Base-by-base conservation (phyloP, 2,113 vertebrate species). In the Gulo gulo region DNA sequence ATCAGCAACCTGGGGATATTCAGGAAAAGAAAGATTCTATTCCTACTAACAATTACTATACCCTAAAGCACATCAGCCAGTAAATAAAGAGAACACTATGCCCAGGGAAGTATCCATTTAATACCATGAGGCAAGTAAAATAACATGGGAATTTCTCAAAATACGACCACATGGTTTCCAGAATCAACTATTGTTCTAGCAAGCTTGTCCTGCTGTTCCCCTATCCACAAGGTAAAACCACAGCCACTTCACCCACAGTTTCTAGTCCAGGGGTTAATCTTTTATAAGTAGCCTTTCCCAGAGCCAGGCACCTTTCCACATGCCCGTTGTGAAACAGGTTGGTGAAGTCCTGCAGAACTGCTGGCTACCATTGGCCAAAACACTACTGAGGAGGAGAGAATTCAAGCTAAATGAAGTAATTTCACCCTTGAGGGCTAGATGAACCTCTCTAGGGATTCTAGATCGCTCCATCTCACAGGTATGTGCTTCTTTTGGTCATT, bases 401-500 rank as follows among this genome's bases (percentile, higher is more conserved):
- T 74, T 47, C 1, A 73, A 94, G 59, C 67, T 67, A 88, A 80
- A 69, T 21, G 23, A 79, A 23, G 59, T 34, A 88, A 85, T 26
- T 50, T 88, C 69, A 91, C 67, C 29, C 16, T 31, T 11, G 15
- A 55, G 24, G 11, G 92, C 88, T 55, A 81, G 36, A 71, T 16
- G 59, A 61, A 59, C n/a, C 55, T 88, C 57, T 83, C 23, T 6
- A 91, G 39, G 5, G 18, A 74, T 67, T n/a, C 76, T n/a, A n/a
- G 5, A 79, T 55, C 20, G 2, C n/a, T 61, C 52, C 3, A n/a
- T 59, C 71, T 94, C 91, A 80, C 14, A 73, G 21, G 47, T 61
- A 52, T 90, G 6, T n/a, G 82, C 55, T 88, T 93, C 85, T 83
- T 91, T 76, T 90, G n/a, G 21, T 50, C 71, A 87, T 36, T 97